Evolutionary conservation across 2,797 vertebrate species (phyloP).

Genomic region (Manis crassicaudata): DNA sequence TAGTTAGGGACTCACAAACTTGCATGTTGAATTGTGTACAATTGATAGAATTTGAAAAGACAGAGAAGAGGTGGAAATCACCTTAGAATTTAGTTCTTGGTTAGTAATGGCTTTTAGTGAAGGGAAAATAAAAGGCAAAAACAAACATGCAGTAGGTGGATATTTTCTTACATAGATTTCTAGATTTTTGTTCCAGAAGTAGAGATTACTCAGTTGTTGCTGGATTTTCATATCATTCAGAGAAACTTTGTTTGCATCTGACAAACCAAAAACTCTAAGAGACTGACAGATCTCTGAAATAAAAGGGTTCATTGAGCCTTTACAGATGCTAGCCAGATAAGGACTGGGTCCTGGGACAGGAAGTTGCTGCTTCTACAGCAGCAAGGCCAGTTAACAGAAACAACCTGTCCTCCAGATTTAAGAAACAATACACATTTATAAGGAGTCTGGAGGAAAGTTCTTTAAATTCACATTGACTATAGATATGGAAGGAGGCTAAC

Average conservation of each 20-base stretch:
- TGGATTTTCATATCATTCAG: not conserved
- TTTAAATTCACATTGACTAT: no score
- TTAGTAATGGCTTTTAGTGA: not conserved
- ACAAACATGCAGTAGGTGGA: not conserved
- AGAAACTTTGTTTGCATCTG: not conserved
- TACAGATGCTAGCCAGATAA: no score
- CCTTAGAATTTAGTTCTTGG: not conserved
- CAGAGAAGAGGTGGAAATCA: not conserved
- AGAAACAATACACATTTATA: no score
- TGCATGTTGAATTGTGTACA: not conserved
- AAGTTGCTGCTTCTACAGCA: no score
- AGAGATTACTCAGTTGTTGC: not conserved
- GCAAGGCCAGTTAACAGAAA: no score
- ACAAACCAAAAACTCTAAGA: no score
- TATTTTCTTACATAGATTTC: not conserved
- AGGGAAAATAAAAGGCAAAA: not conserved
- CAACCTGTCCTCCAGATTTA: no score
- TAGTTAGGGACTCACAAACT: not conserved
- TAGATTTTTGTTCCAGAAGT: not conserved
- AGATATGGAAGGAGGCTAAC: no score
- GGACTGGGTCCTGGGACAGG: no score
- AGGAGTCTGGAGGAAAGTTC: no score
- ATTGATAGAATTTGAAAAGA: not conserved
- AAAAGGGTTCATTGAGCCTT: no score
- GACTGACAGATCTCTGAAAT: no score